Conservation (phyloP, 1,140 invertebrate genomes). For the Papilio polyxenes region DNA sequence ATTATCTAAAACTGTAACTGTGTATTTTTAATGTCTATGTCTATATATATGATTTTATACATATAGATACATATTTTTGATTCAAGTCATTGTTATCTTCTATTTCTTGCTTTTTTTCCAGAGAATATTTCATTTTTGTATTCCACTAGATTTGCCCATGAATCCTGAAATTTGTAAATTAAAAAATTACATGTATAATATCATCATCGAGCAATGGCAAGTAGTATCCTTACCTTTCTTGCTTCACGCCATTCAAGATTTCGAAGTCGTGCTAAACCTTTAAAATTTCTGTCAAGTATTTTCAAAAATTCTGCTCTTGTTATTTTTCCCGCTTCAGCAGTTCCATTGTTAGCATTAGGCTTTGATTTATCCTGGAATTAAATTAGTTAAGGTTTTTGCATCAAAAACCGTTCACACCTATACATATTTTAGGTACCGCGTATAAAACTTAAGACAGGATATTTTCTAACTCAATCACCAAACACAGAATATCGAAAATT, state of each 20-base stretch:
- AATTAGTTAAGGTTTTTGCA: neutral
- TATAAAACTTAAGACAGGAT: neutral
- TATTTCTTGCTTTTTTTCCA: constrained; percentile 55
- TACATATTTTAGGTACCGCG: too few relatives aligned
- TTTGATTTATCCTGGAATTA: constrained; percentile 29
- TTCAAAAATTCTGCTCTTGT: constrained; percentile 73
- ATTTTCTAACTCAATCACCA: neutral
- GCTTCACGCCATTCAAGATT: constrained; percentile 76
- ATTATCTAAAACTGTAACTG: neutral
- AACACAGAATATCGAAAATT: too few relatives aligned
- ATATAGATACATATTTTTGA: constrained; percentile 26
- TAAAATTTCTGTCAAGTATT: constrained; percentile 76
- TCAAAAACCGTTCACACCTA: neutral
- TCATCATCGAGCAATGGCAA: constrained; percentile 10
- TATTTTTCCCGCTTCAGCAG: constrained; percentile 71
- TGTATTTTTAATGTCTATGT: neutral
- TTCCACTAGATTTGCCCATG: constrained; percentile 60
- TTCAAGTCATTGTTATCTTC: constrained; percentile 45
- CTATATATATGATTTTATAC: neutral
- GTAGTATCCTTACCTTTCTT: constrained; percentile 58
- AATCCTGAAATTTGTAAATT: constrained; percentile 62
- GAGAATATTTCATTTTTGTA: constrained; percentile 72
- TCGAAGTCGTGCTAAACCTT: constrained; percentile 71
- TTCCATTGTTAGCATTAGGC: constrained; percentile 56
- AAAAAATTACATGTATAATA: neutral